Evolutionary conservation across 2,113 vertebrate species (phyloP), one percentile per base, ranked within the genome.

Genomic region (Callopanchax toddi): DNA sequence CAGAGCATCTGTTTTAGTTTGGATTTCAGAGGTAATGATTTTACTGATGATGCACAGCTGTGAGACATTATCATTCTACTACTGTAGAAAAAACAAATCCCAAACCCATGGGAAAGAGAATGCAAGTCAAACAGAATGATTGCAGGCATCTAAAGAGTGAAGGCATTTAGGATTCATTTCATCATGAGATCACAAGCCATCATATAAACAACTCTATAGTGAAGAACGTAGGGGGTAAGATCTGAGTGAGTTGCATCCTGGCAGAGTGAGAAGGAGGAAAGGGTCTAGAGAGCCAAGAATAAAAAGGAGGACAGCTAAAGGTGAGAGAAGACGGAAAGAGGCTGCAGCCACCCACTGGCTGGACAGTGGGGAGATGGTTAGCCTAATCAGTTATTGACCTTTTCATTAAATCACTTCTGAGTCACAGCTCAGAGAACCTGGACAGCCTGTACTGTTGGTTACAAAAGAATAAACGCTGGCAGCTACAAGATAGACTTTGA

Each of bases 121-220:
- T 36, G 29, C 72, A 42, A 56, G 18, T 50, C 54, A 40, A 44
- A 62, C 46, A 50, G 40, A 55, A 26, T 60, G 69, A 63, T 68
- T 26, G 32, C 44, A 50, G 52, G 70, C 60, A 48, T 62, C 68
- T 32, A 51, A 22, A 36, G 56, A 62, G 75, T 25, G 72, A 61
- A 82, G 74, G 79, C 81, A 87, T 89, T 87, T 74, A 67, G 55
- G 74, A 81, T 82, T 79, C 67, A 75, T 82, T 71, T 81, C 70
- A 87, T 88, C 74, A 79, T 60, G 4, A 70, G 64, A 84, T 87
- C 86, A 86, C 55, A 86, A 72, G 68, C 57, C 50, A 11, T 78
- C 68, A 26, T 36, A 76, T 57, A 62, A 71, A 80, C 70, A 55
- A 37, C 67, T 76, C 62, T 42, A 63, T 51, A 26, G 78, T 36